phyloP scores from a whole-genome alignment of 2,888 invertebrate species.

The Koerneria pararmatus region DNA sequence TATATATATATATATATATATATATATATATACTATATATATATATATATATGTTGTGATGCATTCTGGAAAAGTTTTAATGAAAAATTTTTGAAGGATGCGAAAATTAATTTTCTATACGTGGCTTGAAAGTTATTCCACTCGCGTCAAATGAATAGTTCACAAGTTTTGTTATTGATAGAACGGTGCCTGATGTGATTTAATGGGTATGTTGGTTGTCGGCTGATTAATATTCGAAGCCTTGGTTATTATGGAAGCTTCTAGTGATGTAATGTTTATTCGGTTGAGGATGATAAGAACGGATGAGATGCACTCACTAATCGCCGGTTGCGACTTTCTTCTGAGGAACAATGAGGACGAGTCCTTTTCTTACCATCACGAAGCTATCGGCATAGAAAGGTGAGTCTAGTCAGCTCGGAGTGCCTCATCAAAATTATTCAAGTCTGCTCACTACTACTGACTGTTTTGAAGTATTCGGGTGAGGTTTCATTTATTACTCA shows the following conservation, averaged over 20 bases:
- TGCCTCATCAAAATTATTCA: no score
- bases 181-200: neutral
- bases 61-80: no score
- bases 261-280: slow-evolving; percentile 55
- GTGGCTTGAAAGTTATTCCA: no score
- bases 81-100: no score
- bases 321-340: slow-evolving; percentile 72
- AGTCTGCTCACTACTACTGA: no score
- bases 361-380: slow-evolving; percentile 68
- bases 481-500: no score
- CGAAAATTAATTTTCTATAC: no score
- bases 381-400: slow-evolving; percentile 60
- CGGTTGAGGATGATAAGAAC: slow-evolving; percentile 68
- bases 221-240: neutral
- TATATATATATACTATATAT: no score
- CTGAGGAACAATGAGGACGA: slow-evolving; percentile 72
- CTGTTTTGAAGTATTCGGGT: no score
- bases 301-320: slow-evolving; percentile 71
- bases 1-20: no score
- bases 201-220: neutral
- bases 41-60: no score
- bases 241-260: neutral
- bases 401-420: no score
- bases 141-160: neutral
- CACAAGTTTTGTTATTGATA: neutral